phyloP scores from a whole-genome alignment of 2,797 vertebrate genomes.

The Ctenopoma multispine region DNA sequence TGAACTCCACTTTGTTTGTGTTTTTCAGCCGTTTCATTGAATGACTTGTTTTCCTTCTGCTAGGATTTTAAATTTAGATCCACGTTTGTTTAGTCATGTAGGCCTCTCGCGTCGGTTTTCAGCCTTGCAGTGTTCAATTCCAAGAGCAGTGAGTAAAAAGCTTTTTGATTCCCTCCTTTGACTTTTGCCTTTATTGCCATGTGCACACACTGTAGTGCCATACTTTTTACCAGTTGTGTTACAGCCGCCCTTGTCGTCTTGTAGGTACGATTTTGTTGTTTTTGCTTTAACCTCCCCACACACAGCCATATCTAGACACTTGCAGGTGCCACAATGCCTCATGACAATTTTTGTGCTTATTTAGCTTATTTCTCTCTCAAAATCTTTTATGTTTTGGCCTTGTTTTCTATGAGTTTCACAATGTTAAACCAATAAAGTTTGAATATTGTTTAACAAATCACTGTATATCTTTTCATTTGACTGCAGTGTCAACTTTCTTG shows the following conservation, averaged over 20 bases:
- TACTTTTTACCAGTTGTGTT: conserved; percentile 26
- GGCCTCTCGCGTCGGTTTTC: conserved; percentile 47
- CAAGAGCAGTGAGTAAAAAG: conserved; percentile 42
- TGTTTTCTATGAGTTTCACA: conserved; percentile 79
- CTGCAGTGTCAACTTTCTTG: conserved; percentile 15
- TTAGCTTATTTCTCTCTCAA: conserved; percentile 25
- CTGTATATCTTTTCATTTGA: conserved; percentile 22
- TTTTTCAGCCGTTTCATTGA: conserved; percentile 27
- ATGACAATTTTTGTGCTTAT: conserved; percentile 58
- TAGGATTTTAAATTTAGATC: conserved; percentile 29
- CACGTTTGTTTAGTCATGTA: conserved; percentile 30
- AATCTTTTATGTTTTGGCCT: conserved; percentile 60
- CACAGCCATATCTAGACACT: conserved; percentile 59
- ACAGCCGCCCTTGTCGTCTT: conserved; percentile 32
- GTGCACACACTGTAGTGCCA: conserved; percentile 46
- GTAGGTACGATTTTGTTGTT: conserved; percentile 53
- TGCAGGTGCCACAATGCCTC: conserved; percentile 63
- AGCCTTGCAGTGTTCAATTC: conserved; percentile 43
- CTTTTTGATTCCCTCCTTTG: conserved; percentile 46
- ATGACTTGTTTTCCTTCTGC: conserved; percentile 23
- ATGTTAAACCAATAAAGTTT: conserved; percentile 86
- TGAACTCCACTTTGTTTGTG: conserved; percentile 41
- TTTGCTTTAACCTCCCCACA: conserved; percentile 40
- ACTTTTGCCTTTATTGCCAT: conserved; percentile 44
- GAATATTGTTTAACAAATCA: conserved; percentile 77